phyloP scores from a whole-genome alignment of 2,888 invertebrate species.

The Rhagonycha lutea region DNA sequence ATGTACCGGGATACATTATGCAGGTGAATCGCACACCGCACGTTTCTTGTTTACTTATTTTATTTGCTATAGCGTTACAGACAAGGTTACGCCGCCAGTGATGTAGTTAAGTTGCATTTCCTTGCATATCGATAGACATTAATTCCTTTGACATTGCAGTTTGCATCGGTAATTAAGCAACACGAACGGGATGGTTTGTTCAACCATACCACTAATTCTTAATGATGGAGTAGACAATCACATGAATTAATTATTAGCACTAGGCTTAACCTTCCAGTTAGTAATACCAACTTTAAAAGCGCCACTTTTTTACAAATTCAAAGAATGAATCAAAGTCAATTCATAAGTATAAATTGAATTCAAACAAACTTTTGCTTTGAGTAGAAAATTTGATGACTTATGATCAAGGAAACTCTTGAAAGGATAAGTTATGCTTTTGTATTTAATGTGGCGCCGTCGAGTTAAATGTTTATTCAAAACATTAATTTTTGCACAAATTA shows the following conservation, averaged over 20 bases:
- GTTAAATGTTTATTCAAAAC: not conserved
- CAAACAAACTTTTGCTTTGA: not conserved
- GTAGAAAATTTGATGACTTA: not conserved
- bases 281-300: not conserved
- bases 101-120: conserved; percentile 27
- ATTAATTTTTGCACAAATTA: not conserved
- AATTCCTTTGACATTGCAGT: conserved; percentile 11
- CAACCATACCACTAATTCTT: not conserved
- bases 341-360: not conserved
- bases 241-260: not conserved
- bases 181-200: conserved; percentile 1
- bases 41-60: conserved; percentile 15
- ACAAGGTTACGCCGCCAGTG: conserved; percentile 25
- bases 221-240: not conserved
- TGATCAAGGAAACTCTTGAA: not conserved
- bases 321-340: not conserved
- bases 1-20: conserved; percentile 26
- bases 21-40: conserved; percentile 25
- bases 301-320: not conserved
- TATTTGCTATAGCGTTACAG: conserved; percentile 27
- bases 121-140: conserved; percentile 23
- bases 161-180: conserved; percentile 1
- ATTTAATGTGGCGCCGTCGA: not conserved
- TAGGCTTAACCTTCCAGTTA: not conserved
- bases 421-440: not conserved